phyloP scores from a whole-genome alignment of 2,888 invertebrate species.

The Sminthurides aquaticus region DNA sequence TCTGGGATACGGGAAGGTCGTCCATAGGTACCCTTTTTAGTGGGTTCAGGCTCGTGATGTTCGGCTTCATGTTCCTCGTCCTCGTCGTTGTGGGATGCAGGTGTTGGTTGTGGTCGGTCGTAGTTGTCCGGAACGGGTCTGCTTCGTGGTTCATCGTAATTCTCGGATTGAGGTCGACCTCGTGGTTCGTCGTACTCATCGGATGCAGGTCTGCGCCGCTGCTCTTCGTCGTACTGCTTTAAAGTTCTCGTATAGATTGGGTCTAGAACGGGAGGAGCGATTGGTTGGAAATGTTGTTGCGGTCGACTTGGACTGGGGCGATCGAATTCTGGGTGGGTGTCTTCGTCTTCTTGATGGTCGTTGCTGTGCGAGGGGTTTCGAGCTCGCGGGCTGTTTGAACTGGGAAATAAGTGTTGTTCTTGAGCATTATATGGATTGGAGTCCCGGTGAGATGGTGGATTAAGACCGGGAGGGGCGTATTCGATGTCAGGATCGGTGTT shows the following conservation, averaged over 20 bases:
- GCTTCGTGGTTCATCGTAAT: too few species aligned
- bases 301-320: not conserved
- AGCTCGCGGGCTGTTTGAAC: too few species aligned
- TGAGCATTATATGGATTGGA: not conserved
- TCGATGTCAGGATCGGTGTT: not conserved
- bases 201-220: not conserved
- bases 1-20: too few species aligned
- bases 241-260: conserved; percentile 41
- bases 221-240: conserved; percentile 37
- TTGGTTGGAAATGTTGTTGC: not conserved
- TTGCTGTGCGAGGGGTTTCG: not conserved
- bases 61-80: too few species aligned
- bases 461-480: not conserved
- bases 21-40: too few species aligned
- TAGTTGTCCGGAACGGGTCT: too few species aligned
- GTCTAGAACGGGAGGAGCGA: conserved; percentile 28
- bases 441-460: not conserved
- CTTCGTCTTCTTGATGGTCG: not conserved
- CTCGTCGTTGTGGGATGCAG: too few species aligned
- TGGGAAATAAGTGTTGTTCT: too few species aligned
- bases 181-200: conserved; percentile 8
- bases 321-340: not conserved
- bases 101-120: too few species aligned
- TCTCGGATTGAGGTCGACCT: too few species aligned
- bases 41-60: too few species aligned